Evolutionary conservation across 2,888 invertebrate species (phyloP), one percentile per base, ranked within the genome.

Genomic region (Tetranychus piercei): DNA sequence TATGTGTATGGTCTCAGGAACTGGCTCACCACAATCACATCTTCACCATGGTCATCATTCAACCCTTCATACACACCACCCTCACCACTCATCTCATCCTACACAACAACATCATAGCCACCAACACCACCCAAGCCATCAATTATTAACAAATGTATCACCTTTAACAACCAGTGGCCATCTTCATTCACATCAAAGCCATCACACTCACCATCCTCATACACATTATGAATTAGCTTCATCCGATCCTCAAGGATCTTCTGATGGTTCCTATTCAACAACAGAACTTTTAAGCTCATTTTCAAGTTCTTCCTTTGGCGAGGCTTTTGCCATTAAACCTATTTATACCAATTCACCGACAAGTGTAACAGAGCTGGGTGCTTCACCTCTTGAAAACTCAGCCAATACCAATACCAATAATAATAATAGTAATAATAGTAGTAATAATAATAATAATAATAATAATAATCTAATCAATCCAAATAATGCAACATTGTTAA

Each of bases 401-500:
- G 8, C 23, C 18, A 43, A 73, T 8, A 34, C 73, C 22, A 73
- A 15, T 45, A 55, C 22, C 4, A 65, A 18, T 20, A 66, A 18
- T 20, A 66, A 20, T 66, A 66, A 7, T 15, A 66, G n/a, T 66
- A n/a, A n/a, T 65, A 20, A 7, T 66, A 20, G 66, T 20, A 66
- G 20, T 66, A 66, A 6, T 6, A 66, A 11, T 23, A 69, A 22
- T 20, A 67, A 11, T 22, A 69, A 23, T 6, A 69, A 69, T 20
- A n/a, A 18, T 23, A 69, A 11, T 23, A 23, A 20, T 11, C 20
- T 23, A 69, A 20, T 69, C 7, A 11, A 23, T 74, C 18, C 69
- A 67, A 64, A 74, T 75, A 34, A 73, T 76, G 45, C 76, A 20
- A 44, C 71, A 75, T 20, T 20, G 20, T 69, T 23, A 20, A 69